Conservation (phyloP, 2,888 invertebrate species). For the Cheiracanthium punctorium region DNA sequence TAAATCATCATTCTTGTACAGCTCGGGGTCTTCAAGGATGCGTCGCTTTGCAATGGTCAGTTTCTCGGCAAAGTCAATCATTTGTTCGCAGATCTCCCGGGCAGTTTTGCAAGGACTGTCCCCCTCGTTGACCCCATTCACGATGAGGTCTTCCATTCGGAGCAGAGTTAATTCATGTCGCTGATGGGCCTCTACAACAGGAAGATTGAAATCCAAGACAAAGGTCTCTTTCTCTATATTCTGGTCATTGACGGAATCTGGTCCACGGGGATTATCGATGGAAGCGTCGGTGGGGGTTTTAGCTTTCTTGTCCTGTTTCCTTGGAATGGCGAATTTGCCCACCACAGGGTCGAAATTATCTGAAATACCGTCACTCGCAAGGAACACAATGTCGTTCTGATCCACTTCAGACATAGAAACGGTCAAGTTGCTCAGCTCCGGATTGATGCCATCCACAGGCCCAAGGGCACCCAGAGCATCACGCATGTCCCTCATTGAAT, state of each 20-base stretch:
- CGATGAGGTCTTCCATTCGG: constrained; percentile 85
- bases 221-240: constrained; percentile 46
- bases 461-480: constrained; percentile 92
- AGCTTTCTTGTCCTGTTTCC: constrained; percentile 49
- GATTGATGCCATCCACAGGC: constrained; percentile 88
- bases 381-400: constrained; percentile 87
- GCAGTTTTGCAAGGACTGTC: constrained; percentile 81
- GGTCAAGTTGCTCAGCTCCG: constrained; percentile 90
- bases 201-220: constrained; percentile 76
- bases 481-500: constrained; percentile 88
- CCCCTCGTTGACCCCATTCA: constrained; percentile 80
- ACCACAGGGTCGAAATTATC: constrained; percentile 95
- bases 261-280: constrained; percentile 16
- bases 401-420: constrained; percentile 88
- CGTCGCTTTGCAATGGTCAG: constrained; percentile 88
- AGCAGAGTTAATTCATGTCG: constrained; percentile 85
- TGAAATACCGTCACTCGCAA: constrained; percentile 92
- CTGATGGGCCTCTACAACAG: constrained; percentile 84
- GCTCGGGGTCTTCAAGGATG: constrained; percentile 87
- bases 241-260: constrained; percentile 26
- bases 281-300: constrained; percentile 49
- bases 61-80: constrained; percentile 86
- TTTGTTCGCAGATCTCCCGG: constrained; percentile 82
- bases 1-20: constrained; percentile 79
- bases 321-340: constrained; percentile 84